Percentiles rank a stretch among this genome's conserved stretches.
Evolutionary conservation across 2,888 invertebrate species (phyloP).

Genomic region (Dyspetes luteomarginatus): DNA sequence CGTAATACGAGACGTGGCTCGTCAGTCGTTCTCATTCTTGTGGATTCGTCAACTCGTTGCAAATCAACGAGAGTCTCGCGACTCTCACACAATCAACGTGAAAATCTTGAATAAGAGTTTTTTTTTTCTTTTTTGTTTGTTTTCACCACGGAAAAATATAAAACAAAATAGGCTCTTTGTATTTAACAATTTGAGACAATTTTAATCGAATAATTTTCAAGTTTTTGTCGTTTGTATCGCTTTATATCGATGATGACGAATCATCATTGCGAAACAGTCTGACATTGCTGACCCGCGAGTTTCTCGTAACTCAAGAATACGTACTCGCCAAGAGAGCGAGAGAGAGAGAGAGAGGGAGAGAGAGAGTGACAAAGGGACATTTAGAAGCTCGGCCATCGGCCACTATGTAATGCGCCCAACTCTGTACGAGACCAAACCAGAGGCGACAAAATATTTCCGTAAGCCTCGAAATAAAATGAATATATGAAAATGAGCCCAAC

Average conservation of each 20-base stretch:
- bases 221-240: neutral
- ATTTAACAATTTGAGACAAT: neutral
- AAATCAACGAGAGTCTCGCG: neutral
- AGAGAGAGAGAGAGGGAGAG: constrained; percentile 15
- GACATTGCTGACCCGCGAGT: constrained; percentile 69
- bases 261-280: constrained; percentile 69
- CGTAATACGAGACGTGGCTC: constrained; percentile 65
- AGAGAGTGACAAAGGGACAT: constrained; percentile 5
- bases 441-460: neutral
- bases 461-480: neutral
- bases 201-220: neutral
- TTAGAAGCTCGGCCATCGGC: constrained; percentile 9
- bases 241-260: constrained; percentile 8
- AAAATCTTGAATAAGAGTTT: too few relatives aligned
- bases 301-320: constrained; percentile 57
- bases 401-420: too few relatives aligned
- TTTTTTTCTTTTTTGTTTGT: too few relatives aligned
- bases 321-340: constrained; percentile 19
- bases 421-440: too few relatives aligned
- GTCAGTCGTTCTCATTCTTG: constrained; percentile 53
- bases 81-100: neutral
- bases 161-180: too few relatives aligned
- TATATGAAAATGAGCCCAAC: constrained; percentile 8
- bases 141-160: too few relatives aligned
- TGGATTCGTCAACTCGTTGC: neutral